These are phyloP conservation scores for Electrona antarctica DNA, from an alignment of 2,113 vertebrate species.

Conservation along the genomic window DNA sequence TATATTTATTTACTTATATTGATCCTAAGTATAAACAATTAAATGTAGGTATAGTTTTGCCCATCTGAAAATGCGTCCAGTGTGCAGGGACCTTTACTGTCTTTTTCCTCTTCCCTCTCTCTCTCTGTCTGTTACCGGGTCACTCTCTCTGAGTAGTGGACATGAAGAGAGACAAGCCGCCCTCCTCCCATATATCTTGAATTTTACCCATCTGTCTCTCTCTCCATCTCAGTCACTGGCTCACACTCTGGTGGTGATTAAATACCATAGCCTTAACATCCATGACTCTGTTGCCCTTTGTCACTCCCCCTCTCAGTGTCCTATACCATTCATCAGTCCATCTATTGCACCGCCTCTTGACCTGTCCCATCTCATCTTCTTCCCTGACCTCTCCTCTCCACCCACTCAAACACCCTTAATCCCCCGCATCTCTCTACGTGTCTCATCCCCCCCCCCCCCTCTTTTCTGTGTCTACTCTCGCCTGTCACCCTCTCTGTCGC, in stretches of 20 bases:
- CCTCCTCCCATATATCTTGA: constrained; percentile 37
- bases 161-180: constrained; percentile 1
- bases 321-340: constrained; percentile 5
- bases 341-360: constrained; percentile 13
- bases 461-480: not conserved
- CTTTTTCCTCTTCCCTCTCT: too few species aligned
- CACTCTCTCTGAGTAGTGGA: too few species aligned
- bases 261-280: constrained; percentile 56
- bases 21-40: too few species aligned
- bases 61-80: too few species aligned
- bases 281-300: constrained; percentile 36
- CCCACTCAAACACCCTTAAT: constrained; percentile 40
- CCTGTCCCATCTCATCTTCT: constrained; percentile 7
- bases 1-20: too few species aligned
- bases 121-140: not conserved
- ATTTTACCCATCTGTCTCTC: constrained; percentile 55
- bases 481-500: not conserved
- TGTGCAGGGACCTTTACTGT: too few species aligned
- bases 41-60: too few species aligned
- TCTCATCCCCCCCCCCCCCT: not conserved
- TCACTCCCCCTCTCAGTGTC: constrained; percentile 26
- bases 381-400: constrained; percentile 19
- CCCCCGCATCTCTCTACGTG: constrained; percentile 10
- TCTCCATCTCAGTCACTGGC: constrained; percentile 5
- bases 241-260: constrained; percentile 40